phyloP scores from a whole-genome alignment of 2,113 vertebrate genomes.

The Cricetomys ansorgei region DNA sequence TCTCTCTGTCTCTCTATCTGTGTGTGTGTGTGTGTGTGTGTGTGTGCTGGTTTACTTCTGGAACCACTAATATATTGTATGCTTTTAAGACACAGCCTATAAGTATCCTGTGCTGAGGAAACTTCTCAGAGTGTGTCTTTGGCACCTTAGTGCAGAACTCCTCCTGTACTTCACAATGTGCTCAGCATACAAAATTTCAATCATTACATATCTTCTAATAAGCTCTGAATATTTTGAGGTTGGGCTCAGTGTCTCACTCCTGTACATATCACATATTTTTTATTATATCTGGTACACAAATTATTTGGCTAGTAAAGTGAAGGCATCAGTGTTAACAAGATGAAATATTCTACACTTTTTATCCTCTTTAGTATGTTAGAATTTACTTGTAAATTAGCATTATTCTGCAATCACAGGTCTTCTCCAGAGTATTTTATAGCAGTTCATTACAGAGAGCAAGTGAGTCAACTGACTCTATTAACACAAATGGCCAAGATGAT shows the following conservation, averaged over 20 bases:
- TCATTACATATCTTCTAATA: neutral
- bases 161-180: neutral
- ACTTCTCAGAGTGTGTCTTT: neutral
- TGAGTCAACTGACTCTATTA: conserved; percentile 60
- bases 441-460: conserved; percentile 40
- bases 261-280: neutral
- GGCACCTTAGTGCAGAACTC: neutral
- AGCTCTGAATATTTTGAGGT: neutral
- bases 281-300: neutral
- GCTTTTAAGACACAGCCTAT: neutral
- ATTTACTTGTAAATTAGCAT: conserved; percentile 57
- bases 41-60: neutral
- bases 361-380: conserved; percentile 36
- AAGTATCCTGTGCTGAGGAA: neutral
- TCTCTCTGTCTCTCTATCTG: too few species aligned
- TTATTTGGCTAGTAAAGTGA: neutral
- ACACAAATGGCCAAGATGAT: conserved; percentile 60
- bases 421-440: conserved; percentile 61
- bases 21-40: neutral
- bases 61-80: neutral
- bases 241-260: neutral
- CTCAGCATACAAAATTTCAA: neutral
- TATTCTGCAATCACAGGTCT: neutral
- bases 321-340: conserved; percentile 1
- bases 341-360: conserved; percentile 6